Conservation (phyloP, 2,797 vertebrate genomes). For the Ciconia nigra region DNA sequence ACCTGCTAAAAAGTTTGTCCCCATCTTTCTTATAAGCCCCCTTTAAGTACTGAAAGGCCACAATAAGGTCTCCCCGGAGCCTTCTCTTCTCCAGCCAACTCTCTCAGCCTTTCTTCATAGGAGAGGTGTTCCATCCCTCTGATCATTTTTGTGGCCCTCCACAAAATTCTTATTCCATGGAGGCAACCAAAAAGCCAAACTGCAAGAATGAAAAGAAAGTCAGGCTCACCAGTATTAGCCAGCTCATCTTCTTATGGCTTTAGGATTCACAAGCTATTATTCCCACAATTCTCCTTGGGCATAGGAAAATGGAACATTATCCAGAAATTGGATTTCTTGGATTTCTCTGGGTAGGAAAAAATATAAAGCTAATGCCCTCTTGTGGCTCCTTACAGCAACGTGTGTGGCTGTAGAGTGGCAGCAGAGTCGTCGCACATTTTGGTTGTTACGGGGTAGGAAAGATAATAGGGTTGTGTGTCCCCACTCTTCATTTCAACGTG, state of each 20-base stretch:
- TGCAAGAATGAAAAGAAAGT: not conserved
- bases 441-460: not conserved
- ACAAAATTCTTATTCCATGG: not conserved
- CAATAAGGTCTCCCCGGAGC: no score
- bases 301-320: not conserved
- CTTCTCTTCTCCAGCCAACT: no score
- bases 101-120: no score
- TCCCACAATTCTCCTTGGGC: not conserved
- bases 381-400: constrained; percentile 5
- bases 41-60: no score
- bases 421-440: not conserved
- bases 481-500: accelerated
- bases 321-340: not conserved
- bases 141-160: no score
- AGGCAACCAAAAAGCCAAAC: not conserved
- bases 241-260: not conserved
- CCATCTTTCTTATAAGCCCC: no score
- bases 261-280: not conserved
- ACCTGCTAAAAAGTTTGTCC: no score
- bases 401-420: not conserved
- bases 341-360: not conserved
- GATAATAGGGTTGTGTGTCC: no score
- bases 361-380: constrained; percentile 43
- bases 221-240: not conserved
- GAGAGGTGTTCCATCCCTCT: no score